Evolutionary conservation across 1,140 invertebrate genomes (phyloP).

Genomic region (Scylla paramamosain): DNA sequence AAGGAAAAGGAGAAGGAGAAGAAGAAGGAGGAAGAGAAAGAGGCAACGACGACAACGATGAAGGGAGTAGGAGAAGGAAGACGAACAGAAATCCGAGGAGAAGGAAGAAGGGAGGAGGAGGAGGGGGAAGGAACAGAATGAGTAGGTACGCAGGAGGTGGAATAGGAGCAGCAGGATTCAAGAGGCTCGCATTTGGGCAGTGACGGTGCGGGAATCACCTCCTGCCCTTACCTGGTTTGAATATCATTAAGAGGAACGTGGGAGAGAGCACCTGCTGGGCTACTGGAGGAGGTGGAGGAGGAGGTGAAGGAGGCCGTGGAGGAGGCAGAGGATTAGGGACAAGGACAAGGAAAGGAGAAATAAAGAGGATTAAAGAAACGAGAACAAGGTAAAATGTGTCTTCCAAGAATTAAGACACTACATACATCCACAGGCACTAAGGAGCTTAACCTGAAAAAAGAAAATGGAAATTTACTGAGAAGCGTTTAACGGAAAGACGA

Average conservation of each 20-base stretch:
- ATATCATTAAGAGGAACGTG: slow-evolving; percentile 14
- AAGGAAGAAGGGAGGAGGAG: too few species aligned
- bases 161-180: neutral
- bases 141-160: too few species aligned
- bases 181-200: neutral
- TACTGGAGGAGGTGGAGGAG: neutral
- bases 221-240: neutral
- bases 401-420: too few species aligned
- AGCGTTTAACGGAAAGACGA: neutral
- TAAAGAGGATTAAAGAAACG: neutral
- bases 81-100: too few species aligned
- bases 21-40: neutral
- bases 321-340: neutral
- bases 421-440: too few species aligned
- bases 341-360: neutral
- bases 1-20: neutral
- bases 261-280: neutral
- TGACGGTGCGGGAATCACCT: neutral
- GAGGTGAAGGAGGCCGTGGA: neutral
- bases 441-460: too few species aligned
- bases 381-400: neutral
- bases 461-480: neutral
- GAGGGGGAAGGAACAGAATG: too few species aligned
- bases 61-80: neutral
- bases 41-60: neutral